Evolutionary conservation across 2,113 vertebrate genomes (phyloP), one percentile per base, ranked within the genome.

Genomic region (Campylomormyrus numenius): DNA sequence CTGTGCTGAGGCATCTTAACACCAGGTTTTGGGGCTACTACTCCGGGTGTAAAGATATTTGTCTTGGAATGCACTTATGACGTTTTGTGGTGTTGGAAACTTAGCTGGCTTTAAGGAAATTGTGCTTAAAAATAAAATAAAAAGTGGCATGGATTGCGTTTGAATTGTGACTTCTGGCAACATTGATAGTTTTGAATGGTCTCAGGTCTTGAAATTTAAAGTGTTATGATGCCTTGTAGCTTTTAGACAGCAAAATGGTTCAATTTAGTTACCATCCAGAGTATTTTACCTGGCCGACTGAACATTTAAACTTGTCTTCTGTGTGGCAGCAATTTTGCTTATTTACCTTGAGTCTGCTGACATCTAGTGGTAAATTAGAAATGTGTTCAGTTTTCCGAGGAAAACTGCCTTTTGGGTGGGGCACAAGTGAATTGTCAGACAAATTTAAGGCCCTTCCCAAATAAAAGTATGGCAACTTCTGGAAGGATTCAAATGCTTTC

Each of bases 311-410:
- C 62, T 31, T 27, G 58, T 62, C 2, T 31, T 48, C 35, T 48
- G 21, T 46, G 39, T n/a, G 2, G 6, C 80, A 48, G 45, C 80
- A 46, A 46, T 85, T 45, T 85, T 85, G 39, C 19, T 45, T 53
- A 15, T 31, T 88, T 66, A 11, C 62, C 62, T 84, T 83, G 86
- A 50, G 85, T 90, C 35, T 91, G 49, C 91, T 94, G 92, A 93
- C 93, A 93, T 87, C 93, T 93, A 91, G 93, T 94, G 94, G 46
- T 85, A 39, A 27, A 2, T 35, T 42, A 19, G 21, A 19, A 19
- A 24, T 83, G 35, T 83, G 77, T 85, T 24, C 45, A 24, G 21
- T 85, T 21, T 80, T 80, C 31, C 1, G 0, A 42, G 70, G 74
- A 80, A 80, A 35, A 39, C 70, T 77, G 15, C 31, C 5, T 77